A percentile compares a stretch with the other conserved stretches of the same genome.
Evolutionary conservation across 2,888 invertebrate species (phyloP).

Genomic region (Hymenopus coronatus): DNA sequence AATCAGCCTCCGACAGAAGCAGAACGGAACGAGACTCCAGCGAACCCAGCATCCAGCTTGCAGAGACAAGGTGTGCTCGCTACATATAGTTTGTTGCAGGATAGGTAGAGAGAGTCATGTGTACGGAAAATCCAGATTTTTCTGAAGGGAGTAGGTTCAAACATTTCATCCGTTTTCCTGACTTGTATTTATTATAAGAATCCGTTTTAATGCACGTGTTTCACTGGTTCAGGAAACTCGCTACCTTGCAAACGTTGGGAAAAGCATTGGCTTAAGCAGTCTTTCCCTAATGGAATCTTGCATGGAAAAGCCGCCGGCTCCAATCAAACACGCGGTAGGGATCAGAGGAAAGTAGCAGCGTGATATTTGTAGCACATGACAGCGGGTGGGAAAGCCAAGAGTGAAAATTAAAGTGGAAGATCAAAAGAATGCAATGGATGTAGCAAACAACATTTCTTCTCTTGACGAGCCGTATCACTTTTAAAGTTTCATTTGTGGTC

Average conservation of each 20-base stretch:
- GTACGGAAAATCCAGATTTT: too few species aligned
- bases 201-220: too few species aligned
- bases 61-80: too few species aligned
- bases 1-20: too few species aligned
- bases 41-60: too few species aligned
- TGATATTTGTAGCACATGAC: not conserved
- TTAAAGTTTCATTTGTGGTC: not conserved
- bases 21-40: too few species aligned
- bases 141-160: too few species aligned
- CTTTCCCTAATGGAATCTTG: not conserved
- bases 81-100: too few species aligned
- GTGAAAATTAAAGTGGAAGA: slow-evolving; percentile 15
- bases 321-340: not conserved
- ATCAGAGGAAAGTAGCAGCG: not conserved
- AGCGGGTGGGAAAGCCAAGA: not conserved
- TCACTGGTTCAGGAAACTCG: not conserved
- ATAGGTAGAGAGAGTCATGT: too few species aligned
- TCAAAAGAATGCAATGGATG: slow-evolving; percentile 2
- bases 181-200: too few species aligned
- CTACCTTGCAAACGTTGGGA: not conserved
- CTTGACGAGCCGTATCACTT: not conserved
- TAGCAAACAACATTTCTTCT: not conserved
- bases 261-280: not conserved
- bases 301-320: not conserved
- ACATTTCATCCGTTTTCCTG: too few species aligned